phyloP scores from a whole-genome alignment of 1,140 invertebrate genomes.

The Heliconius nattereri region DNA sequence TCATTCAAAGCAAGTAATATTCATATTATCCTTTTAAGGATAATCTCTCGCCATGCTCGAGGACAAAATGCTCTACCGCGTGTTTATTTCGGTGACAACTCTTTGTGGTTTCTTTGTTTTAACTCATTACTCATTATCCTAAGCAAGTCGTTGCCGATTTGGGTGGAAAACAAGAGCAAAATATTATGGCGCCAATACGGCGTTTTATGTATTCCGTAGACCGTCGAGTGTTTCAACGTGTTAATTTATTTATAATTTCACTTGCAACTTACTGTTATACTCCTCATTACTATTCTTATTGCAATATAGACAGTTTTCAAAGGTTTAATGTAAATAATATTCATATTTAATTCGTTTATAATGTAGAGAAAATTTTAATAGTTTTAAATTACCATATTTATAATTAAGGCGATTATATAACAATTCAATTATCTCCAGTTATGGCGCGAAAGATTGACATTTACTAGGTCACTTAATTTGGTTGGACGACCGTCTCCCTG shows the following conservation, averaged over 20 bases:
- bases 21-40: slow-evolving; percentile 16
- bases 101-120: slow-evolving; percentile 55
- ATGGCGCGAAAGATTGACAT: background rate
- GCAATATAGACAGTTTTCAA: background rate
- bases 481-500: slow-evolving; percentile 17
- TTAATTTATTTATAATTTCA: slow-evolving; percentile 11
- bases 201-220: slow-evolving; percentile 31
- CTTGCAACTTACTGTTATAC: background rate
- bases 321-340: background rate
- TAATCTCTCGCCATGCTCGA: slow-evolving; percentile 21
- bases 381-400: background rate
- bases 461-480: slow-evolving; percentile 24
- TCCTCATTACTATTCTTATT: background rate
- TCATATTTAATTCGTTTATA: background rate
- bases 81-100: slow-evolving; percentile 55
- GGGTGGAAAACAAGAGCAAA: slow-evolving; percentile 59
- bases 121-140: slow-evolving; percentile 70
- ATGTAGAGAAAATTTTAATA: background rate
- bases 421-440: background rate
- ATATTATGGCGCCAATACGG: slow-evolving; percentile 59
- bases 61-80: slow-evolving; percentile 37
- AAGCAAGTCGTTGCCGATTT: slow-evolving; percentile 59
- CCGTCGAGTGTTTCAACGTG: slow-evolving; percentile 8
- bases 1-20: background rate
- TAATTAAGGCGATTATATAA: background rate